Percentiles rank a stretch among this genome's conserved stretches.
Conservation (phyloP, 2,888 invertebrate genomes). For the Atrina japonica region DNA sequence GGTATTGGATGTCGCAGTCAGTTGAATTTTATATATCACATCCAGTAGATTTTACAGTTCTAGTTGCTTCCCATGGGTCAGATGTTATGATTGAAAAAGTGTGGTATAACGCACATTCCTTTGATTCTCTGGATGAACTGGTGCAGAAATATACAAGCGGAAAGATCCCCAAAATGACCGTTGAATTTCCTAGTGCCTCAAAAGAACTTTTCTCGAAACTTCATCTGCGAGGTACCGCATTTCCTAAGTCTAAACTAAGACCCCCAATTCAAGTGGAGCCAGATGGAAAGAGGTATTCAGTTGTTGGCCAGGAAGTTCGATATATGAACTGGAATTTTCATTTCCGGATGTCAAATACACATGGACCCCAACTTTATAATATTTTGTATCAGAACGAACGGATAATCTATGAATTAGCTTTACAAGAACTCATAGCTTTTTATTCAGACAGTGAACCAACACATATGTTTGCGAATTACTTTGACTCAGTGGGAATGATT, state of each 20-base stretch:
- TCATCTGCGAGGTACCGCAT: conserved; percentile 52
- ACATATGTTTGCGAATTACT: conserved; percentile 64
- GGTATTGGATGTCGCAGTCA: conserved; percentile 70
- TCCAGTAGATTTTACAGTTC: conserved; percentile 72
- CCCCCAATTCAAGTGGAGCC: conserved; percentile 70
- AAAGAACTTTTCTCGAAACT: conserved; percentile 58
- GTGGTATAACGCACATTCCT: conserved; percentile 66
- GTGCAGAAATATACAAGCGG: conserved; percentile 52
- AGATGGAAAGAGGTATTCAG: conserved; percentile 66
- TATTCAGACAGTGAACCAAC: conserved; percentile 71
- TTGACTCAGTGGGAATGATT: conserved; percentile 69
- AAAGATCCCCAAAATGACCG: conserved; percentile 57
- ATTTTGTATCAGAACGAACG: conserved; percentile 66
- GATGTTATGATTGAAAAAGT: conserved; percentile 59
- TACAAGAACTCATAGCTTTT: conserved; percentile 73
- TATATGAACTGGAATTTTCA: conserved; percentile 75
- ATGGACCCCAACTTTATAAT: conserved; percentile 68
- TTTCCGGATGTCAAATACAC: conserved; percentile 65
- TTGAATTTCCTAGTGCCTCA: conserved; percentile 51
- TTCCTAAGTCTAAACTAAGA: conserved; percentile 51
- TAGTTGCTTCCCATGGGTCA: conserved; percentile 62
- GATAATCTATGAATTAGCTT: conserved; percentile 75
- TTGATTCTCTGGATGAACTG: conserved; percentile 58
- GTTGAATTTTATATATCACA: conserved; percentile 66
- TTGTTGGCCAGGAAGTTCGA: conserved; percentile 62